phyloP scores from a whole-genome alignment of 2,113 vertebrate species.

The Thamnaconus septentrionalis region DNA sequence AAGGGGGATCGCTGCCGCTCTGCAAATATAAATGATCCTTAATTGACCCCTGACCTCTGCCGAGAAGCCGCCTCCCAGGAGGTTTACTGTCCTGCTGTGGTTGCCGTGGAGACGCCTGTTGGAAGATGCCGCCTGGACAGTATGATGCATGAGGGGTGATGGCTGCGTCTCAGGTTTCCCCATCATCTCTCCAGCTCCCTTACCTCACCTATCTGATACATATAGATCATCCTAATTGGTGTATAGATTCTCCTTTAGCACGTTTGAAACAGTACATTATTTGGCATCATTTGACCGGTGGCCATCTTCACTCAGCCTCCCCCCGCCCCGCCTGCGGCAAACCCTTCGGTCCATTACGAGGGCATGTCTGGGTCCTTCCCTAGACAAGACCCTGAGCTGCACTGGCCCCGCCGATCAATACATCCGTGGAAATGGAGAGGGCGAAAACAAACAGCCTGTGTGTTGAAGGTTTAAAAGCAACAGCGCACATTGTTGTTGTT shows the following conservation, averaged over 20 bases:
- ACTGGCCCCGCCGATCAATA: slow-evolving; percentile 53
- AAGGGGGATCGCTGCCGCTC: slow-evolving; percentile 25
- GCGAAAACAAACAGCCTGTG: slow-evolving; percentile 20
- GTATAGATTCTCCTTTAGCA: neutral
- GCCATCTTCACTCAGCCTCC: too few relatives aligned
- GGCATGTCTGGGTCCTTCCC: slow-evolving; percentile 42
- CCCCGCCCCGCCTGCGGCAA: slow-evolving; percentile 19
- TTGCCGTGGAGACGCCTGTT: slow-evolving; percentile 66
- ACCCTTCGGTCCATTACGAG: slow-evolving; percentile 35
- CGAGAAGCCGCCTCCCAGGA: slow-evolving; percentile 22
- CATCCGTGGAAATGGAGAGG: slow-evolving; percentile 33
- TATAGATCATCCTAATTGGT: slow-evolving; percentile 10
- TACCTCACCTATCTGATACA: slow-evolving; percentile 6
- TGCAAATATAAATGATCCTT: slow-evolving; percentile 63
- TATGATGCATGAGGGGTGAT: slow-evolving; percentile 19
- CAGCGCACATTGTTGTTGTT: too few relatives aligned
- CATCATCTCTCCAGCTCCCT: neutral
- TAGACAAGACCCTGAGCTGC: slow-evolving; percentile 33
- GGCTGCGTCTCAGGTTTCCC: slow-evolving; percentile 1
- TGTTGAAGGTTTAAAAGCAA: too few relatives aligned
- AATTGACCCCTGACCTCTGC: slow-evolving; percentile 68
- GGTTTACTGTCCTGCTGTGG: slow-evolving; percentile 46
- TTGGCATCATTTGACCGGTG: too few relatives aligned
- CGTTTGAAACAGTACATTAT: neutral
- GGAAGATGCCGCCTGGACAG: slow-evolving; percentile 22